Conservation (phyloP, 2,113 vertebrate species). For the Podilymbus podiceps region DNA sequence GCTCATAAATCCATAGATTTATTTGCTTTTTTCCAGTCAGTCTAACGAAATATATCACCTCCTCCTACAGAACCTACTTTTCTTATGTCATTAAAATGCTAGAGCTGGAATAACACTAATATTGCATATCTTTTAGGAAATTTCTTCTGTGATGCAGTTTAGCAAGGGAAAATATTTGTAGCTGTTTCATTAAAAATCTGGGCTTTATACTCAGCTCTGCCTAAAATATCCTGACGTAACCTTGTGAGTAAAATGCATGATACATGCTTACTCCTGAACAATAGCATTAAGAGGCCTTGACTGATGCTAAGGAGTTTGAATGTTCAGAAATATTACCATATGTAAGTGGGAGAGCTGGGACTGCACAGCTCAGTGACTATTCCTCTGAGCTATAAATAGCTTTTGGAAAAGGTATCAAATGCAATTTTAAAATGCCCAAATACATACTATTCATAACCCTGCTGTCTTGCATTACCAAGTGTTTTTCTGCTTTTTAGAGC, state of each 20-base stretch:
- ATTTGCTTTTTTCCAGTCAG: background rate
- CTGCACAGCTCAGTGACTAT: background rate
- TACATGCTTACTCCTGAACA: background rate
- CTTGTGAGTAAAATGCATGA: background rate
- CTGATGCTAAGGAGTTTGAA: background rate
- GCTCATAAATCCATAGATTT: background rate
- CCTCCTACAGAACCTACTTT: background rate
- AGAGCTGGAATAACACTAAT: background rate
- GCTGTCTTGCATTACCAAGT: background rate
- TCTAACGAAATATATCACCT: background rate
- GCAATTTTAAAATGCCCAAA: background rate
- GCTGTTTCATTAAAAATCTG: background rate
- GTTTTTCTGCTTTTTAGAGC: background rate
- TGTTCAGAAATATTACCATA: slow-evolving; percentile 28
- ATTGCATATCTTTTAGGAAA: background rate
- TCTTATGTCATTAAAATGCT: background rate
- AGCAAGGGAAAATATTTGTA: background rate
- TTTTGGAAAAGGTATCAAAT: background rate
- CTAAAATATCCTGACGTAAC: slow-evolving; percentile 15
- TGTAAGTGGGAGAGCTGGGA: background rate
- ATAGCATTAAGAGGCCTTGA: background rate
- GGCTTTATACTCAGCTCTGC: background rate
- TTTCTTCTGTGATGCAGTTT: background rate
- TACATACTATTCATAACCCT: background rate
- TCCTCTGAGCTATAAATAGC: background rate